A percentile compares a stretch with the other conserved stretches of the same genome.
Conservation (phyloP, 2,797 vertebrate genomes). For the Bucorvus abyssinicus region DNA sequence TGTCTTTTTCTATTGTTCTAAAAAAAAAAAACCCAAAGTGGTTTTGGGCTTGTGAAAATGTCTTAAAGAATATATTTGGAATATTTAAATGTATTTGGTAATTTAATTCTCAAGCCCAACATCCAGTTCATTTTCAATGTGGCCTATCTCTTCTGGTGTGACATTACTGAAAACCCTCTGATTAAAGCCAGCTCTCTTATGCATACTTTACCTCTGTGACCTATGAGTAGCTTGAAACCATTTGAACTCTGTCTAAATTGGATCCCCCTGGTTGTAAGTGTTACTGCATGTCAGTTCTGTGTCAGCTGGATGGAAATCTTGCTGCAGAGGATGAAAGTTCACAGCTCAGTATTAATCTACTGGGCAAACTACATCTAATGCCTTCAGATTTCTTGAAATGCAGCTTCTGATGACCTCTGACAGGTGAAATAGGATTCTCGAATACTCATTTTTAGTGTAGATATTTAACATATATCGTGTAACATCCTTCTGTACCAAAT, state of each 20-base stretch:
- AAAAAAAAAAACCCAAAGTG: neutral
- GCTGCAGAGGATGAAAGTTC: conserved; percentile 56
- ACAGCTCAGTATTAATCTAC: conserved; percentile 60
- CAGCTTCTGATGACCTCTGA: conserved; percentile 64
- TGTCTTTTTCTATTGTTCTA: neutral
- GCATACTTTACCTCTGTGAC: conserved; percentile 62
- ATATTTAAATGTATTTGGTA: conserved; percentile 15
- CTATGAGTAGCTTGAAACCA: conserved; percentile 61
- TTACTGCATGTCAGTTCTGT: conserved; percentile 62
- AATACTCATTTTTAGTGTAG: conserved; percentile 33
- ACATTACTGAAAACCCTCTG: conserved; percentile 48
- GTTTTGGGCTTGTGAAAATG: neutral
- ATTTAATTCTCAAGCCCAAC: conserved; percentile 28
- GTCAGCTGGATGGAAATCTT: conserved; percentile 65
- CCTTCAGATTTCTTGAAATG: conserved; percentile 61
- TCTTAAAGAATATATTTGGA: neutral
- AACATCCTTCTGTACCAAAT: conserved; percentile 46
- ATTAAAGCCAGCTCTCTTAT: conserved; percentile 62
- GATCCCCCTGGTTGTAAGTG: conserved; percentile 53
- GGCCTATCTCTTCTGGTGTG: conserved; percentile 38
- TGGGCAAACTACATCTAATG: conserved; percentile 66
- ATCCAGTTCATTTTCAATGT: conserved; percentile 30
- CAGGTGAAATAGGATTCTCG: conserved; percentile 58
- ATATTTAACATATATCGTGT: conserved; percentile 48
- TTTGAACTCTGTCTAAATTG: conserved; percentile 62